Conservation (phyloP, 2,888 invertebrate species). For the Eupsilia transversa region DNA sequence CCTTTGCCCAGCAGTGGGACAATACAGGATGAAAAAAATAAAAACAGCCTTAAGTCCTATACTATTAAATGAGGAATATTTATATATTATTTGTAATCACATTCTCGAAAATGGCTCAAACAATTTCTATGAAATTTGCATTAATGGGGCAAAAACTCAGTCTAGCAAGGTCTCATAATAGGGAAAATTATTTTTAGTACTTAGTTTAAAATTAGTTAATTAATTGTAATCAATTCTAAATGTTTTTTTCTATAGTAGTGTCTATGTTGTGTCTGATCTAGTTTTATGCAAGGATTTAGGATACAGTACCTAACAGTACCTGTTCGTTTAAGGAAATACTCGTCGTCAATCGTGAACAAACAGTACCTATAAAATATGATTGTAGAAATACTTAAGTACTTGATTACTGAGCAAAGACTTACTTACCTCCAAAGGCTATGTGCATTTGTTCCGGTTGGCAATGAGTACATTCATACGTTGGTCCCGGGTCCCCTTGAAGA, state of each 20-base stretch:
- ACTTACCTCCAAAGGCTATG: slow-evolving; percentile 51
- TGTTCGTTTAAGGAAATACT: not conserved
- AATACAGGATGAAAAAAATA: not conserved
- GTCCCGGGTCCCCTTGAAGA: slow-evolving; percentile 23
- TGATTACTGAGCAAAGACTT: not conserved
- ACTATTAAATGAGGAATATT: too few species aligned
- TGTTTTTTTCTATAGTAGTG: not conserved
- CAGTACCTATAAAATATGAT: not conserved
- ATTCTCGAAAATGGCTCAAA: too few species aligned
- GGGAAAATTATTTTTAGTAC: too few species aligned
- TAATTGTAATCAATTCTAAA: not conserved
- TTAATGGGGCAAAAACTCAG: too few species aligned
- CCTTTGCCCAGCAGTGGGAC: not conserved
- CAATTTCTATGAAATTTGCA: too few species aligned
- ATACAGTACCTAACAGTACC: too few species aligned
- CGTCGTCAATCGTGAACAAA: not conserved
- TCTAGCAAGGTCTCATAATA: too few species aligned
- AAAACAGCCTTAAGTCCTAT: not conserved
- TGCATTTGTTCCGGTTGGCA: slow-evolving; percentile 59
- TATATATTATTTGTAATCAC: too few species aligned
- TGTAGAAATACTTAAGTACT: not conserved
- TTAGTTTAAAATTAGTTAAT: not conserved
- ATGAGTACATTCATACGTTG: slow-evolving; percentile 48
- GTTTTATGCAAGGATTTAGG: not conserved
- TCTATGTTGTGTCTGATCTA: not conserved